Percentiles rank a stretch among this genome's conserved stretches.
phyloP scores from a whole-genome alignment of 2,888 invertebrate genomes.

The Endomychus coccineus region DNA sequence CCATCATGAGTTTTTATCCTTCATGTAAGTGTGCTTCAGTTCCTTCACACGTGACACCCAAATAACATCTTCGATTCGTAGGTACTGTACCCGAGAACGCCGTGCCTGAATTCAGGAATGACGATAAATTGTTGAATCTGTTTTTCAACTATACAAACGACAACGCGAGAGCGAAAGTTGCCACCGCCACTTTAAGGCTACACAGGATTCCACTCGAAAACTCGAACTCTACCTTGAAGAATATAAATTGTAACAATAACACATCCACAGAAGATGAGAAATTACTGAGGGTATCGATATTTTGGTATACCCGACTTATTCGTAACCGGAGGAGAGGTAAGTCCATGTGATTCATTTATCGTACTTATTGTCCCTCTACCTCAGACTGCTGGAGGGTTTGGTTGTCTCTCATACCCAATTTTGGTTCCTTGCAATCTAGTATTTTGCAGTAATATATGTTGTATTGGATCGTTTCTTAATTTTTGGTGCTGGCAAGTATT shows the following conservation, averaged over 20 bases:
- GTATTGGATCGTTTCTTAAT: too few species aligned
- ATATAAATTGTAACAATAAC: constrained; percentile 21
- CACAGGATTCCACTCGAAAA: constrained; percentile 46
- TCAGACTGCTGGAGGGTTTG: too few species aligned
- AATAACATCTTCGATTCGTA: constrained; percentile 26
- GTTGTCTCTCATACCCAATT: too few species aligned
- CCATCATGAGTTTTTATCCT: constrained; percentile 39
- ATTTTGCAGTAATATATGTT: too few species aligned
- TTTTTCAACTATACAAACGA: constrained; percentile 46
- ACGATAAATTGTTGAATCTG: constrained; percentile 50
- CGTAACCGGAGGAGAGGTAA: constrained; percentile 41
- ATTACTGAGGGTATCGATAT: constrained; percentile 51
- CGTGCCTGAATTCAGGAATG: constrained; percentile 49
- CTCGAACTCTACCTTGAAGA: constrained; percentile 23
- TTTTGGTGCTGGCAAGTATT: too few species aligned
- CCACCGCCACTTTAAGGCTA: constrained; percentile 48
- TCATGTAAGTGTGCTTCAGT: constrained; percentile 33
- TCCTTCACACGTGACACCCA: background rate
- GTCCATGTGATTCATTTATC: background rate
- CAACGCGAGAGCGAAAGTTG: constrained; percentile 44
- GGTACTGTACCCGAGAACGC: constrained; percentile 51
- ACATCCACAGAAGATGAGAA: constrained; percentile 45
- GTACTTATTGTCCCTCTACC: too few species aligned
- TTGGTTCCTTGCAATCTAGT: too few species aligned
- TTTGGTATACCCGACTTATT: constrained; percentile 50